Evolutionary conservation across 2,888 invertebrate species (phyloP).

Genomic region (Drosophila neotestacea): DNA sequence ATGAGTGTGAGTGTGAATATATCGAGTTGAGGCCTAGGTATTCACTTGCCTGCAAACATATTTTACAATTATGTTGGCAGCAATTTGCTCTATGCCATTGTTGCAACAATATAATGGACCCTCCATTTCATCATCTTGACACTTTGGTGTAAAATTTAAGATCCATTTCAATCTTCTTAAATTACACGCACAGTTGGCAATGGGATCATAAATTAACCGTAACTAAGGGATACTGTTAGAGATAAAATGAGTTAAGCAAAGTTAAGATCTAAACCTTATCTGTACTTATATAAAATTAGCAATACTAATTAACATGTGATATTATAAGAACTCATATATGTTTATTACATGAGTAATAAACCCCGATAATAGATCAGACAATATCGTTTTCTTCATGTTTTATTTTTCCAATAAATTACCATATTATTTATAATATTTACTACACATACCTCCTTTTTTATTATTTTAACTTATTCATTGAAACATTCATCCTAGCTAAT

Average conservation of each 20-base stretch:
- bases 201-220: constrained; percentile 2
- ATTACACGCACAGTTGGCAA: constrained; percentile 15
- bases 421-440: too few relatives aligned
- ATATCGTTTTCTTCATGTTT: too few relatives aligned
- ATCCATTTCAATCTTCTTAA: not conserved
- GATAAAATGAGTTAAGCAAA: not conserved
- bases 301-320: not conserved
- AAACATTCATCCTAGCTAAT: too few relatives aligned
- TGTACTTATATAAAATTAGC: too few relatives aligned
- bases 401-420: too few relatives aligned
- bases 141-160: constrained; percentile 21
- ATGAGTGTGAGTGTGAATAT: constrained; percentile 5
- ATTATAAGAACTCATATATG: too few relatives aligned
- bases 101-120: constrained; percentile 17
- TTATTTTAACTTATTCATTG: too few relatives aligned
- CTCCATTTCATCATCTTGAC: constrained; percentile 31
- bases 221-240: not conserved
- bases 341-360: too few relatives aligned
- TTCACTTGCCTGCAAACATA: constrained; percentile 25
- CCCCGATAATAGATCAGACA: too few relatives aligned
- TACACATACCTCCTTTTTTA: too few relatives aligned
- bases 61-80: constrained; percentile 58
- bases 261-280: too few relatives aligned
- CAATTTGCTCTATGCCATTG: constrained; percentile 54
- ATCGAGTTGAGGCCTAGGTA: not conserved